Evolutionary conservation across 2,113 vertebrate genomes (phyloP).

Genomic region (Myodes glareolus): DNA sequence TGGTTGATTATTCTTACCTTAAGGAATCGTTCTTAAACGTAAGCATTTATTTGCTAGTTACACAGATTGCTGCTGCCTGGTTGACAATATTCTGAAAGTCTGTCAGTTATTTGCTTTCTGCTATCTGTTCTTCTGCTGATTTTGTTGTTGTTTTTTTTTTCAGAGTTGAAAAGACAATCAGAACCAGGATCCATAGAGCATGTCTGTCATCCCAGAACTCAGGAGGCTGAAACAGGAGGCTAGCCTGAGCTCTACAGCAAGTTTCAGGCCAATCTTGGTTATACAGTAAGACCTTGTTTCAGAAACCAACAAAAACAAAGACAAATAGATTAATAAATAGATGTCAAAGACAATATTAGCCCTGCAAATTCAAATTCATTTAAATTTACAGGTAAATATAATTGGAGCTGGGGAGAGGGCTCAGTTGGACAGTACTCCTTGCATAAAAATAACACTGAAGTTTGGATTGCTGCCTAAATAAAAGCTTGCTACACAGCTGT

Average conservation of each 20-base stretch:
- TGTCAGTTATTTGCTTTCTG: background rate
- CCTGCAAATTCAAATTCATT: background rate
- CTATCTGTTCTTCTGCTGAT: background rate
- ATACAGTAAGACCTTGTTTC: background rate
- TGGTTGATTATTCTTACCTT: background rate
- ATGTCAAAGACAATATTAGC: slow-evolving; percentile 24
- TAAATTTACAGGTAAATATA: slow-evolving; percentile 22
- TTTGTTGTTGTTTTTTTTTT: background rate
- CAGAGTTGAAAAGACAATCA: background rate
- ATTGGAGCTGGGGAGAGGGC: no score
- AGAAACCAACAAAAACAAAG: background rate
- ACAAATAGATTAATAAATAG: background rate
- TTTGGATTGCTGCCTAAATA: background rate
- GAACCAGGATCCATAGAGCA: background rate
- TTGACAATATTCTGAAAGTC: background rate
- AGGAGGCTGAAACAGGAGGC: background rate
- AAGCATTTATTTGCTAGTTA: slow-evolving; percentile 11
- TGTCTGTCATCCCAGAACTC: background rate
- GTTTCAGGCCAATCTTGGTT: background rate
- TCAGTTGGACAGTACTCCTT: no score
- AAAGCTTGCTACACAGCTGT: background rate
- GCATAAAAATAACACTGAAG: background rate
- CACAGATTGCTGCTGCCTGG: background rate
- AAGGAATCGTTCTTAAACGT: background rate
- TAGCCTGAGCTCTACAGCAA: background rate